Evolutionary conservation across 2,888 invertebrate species (phyloP).

Genomic region (Junonia oenone): DNA sequence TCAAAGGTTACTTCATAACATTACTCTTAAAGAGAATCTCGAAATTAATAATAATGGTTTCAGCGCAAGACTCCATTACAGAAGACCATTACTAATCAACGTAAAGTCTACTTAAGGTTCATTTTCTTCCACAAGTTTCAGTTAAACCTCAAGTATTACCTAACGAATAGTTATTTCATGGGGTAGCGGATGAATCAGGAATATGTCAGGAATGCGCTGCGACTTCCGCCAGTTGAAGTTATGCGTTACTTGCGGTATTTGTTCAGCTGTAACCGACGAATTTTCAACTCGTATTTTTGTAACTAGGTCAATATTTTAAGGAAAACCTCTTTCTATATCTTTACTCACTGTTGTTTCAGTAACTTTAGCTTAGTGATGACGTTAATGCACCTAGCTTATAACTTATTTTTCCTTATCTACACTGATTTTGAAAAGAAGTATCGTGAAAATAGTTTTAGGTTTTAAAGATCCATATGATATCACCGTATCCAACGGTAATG

Average conservation of each 20-base stretch:
- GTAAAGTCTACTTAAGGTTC: background rate
- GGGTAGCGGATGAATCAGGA: conserved; percentile 11
- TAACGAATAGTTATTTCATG: conserved; percentile 3
- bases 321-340: conserved; percentile 1
- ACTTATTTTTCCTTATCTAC: background rate
- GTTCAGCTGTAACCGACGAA: conserved; percentile 18
- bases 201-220: conserved; percentile 15
- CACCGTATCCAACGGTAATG: no score
- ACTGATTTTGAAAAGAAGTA: background rate
- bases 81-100: background rate
- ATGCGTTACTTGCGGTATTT: conserved; percentile 19
- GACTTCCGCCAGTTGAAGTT: conserved; percentile 14
- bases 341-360: background rate
- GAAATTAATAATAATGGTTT: background rate
- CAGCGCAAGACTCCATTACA: background rate
- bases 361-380: background rate
- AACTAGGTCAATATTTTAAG: conserved; percentile 19
- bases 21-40: background rate
- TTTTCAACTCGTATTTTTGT: conserved; percentile 12
- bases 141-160: background rate
- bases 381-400: background rate
- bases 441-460: no score
- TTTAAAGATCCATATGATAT: no score
- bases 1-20: background rate
- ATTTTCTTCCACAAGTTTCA: background rate